phyloP scores from a whole-genome alignment of 1,140 invertebrate genomes.

The Thalassaphorura encarpata region DNA sequence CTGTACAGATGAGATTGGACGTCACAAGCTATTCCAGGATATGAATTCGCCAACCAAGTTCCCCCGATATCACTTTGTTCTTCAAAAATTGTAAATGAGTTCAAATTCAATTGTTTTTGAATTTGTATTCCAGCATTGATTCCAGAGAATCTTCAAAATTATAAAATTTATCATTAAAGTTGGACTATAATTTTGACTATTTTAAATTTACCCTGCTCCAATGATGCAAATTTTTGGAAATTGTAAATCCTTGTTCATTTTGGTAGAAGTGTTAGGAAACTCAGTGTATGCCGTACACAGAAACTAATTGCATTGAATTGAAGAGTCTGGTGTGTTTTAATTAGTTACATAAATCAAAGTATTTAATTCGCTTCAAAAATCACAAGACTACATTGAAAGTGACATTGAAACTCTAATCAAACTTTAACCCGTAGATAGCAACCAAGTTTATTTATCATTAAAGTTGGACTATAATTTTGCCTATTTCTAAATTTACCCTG shows the following conservation, averaged over 20 bases:
- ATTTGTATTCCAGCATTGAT: conserved; percentile 11
- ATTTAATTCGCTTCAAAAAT: no score
- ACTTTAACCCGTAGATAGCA: no score
- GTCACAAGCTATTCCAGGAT: conserved; percentile 3
- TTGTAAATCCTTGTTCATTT: no score
- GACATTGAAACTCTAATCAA: no score
- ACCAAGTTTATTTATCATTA: no score
- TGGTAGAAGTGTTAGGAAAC: no score
- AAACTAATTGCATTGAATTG: no score
- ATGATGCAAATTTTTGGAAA: conserved; percentile 2
- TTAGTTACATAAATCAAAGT: no score
- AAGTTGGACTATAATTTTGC: neutral
- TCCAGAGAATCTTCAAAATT: conserved; percentile 9
- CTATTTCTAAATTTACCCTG: neutral
- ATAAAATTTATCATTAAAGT: conserved; percentile 2
- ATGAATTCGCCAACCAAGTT: conserved; percentile 14
- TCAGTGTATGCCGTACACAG: no score
- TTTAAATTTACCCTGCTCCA: neutral
- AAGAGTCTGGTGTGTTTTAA: no score
- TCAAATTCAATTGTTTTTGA: conserved; percentile 1
- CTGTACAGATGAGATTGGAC: neutral
- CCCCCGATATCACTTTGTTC: conserved; percentile 12
- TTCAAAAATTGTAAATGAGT: conserved; percentile 6
- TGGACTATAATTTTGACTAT: neutral
- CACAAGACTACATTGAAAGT: no score